These are phyloP conservation scores for Aphis craccivora DNA, from an alignment of 1,140 invertebrate genomes.

Conservation along the genomic window DNA sequence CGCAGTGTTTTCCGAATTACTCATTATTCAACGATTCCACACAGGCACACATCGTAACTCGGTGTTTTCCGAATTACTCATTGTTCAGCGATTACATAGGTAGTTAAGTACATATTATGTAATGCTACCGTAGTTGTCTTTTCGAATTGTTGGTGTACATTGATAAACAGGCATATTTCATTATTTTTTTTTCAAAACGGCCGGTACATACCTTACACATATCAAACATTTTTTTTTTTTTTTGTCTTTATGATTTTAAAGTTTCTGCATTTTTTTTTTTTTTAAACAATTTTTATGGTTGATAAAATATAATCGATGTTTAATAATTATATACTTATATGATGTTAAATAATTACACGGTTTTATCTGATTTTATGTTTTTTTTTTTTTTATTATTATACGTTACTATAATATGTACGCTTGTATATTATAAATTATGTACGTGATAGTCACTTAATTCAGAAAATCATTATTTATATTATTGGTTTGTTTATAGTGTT, in stretches of 20 bases:
- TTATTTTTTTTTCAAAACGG: neutral
- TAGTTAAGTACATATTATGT: too few species aligned
- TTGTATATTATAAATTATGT: neutral
- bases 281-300: too few species aligned
- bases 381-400: neutral
- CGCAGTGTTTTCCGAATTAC: neutral
- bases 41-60: neutral
- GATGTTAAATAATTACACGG: neutral
- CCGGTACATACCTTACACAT: neutral
- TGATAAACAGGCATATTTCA: neutral
- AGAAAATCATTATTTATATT: neutral
- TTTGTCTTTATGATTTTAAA: neutral
- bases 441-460: neutral
- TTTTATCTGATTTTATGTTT: neutral
- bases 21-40: neutral
- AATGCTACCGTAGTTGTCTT: neutral
- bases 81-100: too few species aligned
- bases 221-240: neutral
- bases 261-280: neutral
- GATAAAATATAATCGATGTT: neutral
- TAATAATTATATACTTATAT: neutral
- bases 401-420: neutral
- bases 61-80: too few species aligned
- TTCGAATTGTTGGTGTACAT: neutral
- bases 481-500: neutral